Evolutionary conservation across 2,888 invertebrate species (phyloP).

Genomic region (Aproaerema taeniolella): DNA sequence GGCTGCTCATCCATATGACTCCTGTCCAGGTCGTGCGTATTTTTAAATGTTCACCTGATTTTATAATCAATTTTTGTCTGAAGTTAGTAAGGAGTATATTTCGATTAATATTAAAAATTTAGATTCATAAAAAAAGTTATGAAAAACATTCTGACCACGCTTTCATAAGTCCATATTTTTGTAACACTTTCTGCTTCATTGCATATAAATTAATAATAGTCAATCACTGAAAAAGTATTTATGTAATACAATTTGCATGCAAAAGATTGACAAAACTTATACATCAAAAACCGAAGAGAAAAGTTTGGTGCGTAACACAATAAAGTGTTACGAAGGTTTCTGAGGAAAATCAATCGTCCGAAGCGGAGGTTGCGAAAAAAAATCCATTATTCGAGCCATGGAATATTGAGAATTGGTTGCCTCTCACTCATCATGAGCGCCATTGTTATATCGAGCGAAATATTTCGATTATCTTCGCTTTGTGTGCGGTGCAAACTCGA

Average conservation of each 20-base stretch:
- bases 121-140: too few relatives aligned
- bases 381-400: conserved; percentile 25
- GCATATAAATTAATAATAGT: conserved; percentile 3
- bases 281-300: conserved; percentile 9
- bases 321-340: conserved; percentile 15
- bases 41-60: too few relatives aligned
- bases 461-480: conserved; percentile 28
- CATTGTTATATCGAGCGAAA: conserved; percentile 22
- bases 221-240: conserved; percentile 13
- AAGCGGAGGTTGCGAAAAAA: conserved; percentile 23
- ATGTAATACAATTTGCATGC: conserved; percentile 15
- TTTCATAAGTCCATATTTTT: too few relatives aligned
- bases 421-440: conserved; percentile 23
- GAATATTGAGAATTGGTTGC: conserved; percentile 24
- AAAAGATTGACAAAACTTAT: conserved; percentile 2
- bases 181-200: too few relatives aligned
- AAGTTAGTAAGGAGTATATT: too few relatives aligned
- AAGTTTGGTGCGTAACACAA: conserved; percentile 11
- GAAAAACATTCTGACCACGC: too few relatives aligned
- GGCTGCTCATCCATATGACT: too few relatives aligned
- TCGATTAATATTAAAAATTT: too few relatives aligned
- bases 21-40: too few relatives aligned
- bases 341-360: conserved; percentile 23
- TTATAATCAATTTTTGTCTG: too few relatives aligned
- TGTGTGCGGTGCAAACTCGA: conserved; percentile 22